Evolutionary conservation across 2,888 invertebrate species (phyloP), one percentile per base, ranked within the genome.

Genomic region (Bombylius major): DNA sequence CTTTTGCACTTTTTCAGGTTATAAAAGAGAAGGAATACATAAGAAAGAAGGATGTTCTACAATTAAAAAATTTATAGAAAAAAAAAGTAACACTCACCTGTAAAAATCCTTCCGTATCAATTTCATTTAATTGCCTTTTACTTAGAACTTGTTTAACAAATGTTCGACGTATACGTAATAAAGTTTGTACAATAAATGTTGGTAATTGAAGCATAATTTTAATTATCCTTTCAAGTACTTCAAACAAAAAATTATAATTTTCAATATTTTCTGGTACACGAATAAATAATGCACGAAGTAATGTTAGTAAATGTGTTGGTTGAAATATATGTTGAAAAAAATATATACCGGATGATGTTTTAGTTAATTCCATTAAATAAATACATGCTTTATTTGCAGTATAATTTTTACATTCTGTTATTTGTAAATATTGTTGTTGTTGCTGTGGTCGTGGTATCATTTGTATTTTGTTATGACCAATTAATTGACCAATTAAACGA

Each of bases 231-330:
- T 65, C 64, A 53, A 65, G 61, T 5, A 64, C 60, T 51, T 62
- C 61, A 11, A 64, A 34, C 60, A 66, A 59, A 31, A 63, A 64
- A 42, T 63, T 63, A 36, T 61, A 60, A 39, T 63, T 63, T 12
- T 62, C 63, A 7, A 50, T 52, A 45, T 62, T 62, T 31, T 63
- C 65, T 0, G 64, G 63, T 9, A 61, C 60, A 42, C 60, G 58
- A 2, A 60, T 65, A 6, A 70, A 64, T 12, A 68, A 59, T 1
- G 67, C 64, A 31, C 72, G 56, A 3, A 71, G 62, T 39, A 72
- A 61, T 3, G 69, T 69, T 48, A 66, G 68, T 1, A 66, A 61
- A 31, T 66, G 61, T 0, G 66, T 62, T 50, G 65, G 68, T 11
- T 66, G 64, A 47, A 60, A 57, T 44, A 64, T 64, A 50, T 62